Evolutionary conservation across 92 coral and sea anemone genomes (phyloP).

Genomic region (Umimayanthus kanabou): DNA sequence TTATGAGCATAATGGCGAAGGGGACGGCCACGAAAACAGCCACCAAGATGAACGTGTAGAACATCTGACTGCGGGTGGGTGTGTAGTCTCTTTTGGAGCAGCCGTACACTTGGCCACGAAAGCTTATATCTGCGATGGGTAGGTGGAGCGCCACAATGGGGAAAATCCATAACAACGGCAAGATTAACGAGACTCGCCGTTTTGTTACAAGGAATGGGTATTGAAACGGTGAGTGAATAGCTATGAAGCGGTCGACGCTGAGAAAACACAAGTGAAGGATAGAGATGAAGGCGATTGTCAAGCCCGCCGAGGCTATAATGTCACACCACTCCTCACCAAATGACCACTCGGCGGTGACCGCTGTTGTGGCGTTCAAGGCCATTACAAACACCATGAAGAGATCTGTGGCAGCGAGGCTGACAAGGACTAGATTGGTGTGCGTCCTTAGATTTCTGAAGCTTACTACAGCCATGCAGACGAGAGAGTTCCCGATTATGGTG

Average conservation of each 20-base stretch:
- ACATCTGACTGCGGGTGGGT: slow-evolving; percentile 29
- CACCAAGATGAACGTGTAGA: slow-evolving; percentile 66
- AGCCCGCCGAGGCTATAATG: slow-evolving; percentile 64
- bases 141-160: slow-evolving; percentile 61
- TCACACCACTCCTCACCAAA: slow-evolving; percentile 76
- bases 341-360: slow-evolving; percentile 76
- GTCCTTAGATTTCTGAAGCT: slow-evolving; percentile 73
- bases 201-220: slow-evolving; percentile 69
- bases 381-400: slow-evolving; percentile 81
- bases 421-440: slow-evolving; percentile 71
- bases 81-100: slow-evolving; percentile 52
- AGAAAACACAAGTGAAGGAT: slow-evolving; percentile 85
- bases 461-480: slow-evolving; percentile 70
- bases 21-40: slow-evolving; percentile 70
- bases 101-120: slow-evolving; percentile 83
- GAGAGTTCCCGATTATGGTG: slow-evolving; percentile 71
- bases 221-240: slow-evolving; percentile 79
- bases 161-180: slow-evolving; percentile 59
- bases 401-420: slow-evolving; percentile 86
- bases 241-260: slow-evolving; percentile 87
- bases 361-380: slow-evolving; percentile 75
- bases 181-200: slow-evolving; percentile 45
- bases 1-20: slow-evolving; percentile 64
- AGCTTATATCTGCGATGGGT: slow-evolving; percentile 76
- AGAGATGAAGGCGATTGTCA: slow-evolving; percentile 75